phyloP scores from a whole-genome alignment of 2,113 vertebrate genomes.

The Gallinago paraguaiae region DNA sequence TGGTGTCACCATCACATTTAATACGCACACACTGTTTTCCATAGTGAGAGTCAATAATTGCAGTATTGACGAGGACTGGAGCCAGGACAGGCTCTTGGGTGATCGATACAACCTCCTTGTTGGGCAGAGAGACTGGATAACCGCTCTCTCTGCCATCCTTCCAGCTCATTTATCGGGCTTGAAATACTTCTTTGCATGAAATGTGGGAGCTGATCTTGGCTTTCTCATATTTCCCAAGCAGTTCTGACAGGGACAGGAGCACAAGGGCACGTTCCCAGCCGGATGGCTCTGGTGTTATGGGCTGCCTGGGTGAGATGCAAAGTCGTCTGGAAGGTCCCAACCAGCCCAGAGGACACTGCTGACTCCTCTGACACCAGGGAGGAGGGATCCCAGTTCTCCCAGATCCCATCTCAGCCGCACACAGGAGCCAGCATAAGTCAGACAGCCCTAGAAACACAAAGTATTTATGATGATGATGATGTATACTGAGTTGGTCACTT shows the following conservation, averaged over 20 bases:
- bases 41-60: neutral
- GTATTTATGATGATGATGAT: no score
- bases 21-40: neutral
- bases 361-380: neutral
- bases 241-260: neutral
- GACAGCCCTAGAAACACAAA: neutral
- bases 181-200: neutral
- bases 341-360: neutral
- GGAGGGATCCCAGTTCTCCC: neutral
- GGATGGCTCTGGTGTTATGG: neutral
- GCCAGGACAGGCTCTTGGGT: neutral
- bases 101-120: neutral
- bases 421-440: neutral
- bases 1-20: constrained; percentile 9
- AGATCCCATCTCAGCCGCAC: neutral
- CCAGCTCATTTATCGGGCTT: neutral
- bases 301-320: neutral
- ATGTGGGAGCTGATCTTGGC: neutral
- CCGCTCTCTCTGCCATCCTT: accelerated
- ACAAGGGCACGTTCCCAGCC: neutral
- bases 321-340: neutral
- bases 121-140: neutral
- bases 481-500: neutral
- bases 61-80: neutral
- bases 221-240: neutral